phyloP scores from a whole-genome alignment of 2,113 vertebrate genomes.

The Pluvialis apricaria region DNA sequence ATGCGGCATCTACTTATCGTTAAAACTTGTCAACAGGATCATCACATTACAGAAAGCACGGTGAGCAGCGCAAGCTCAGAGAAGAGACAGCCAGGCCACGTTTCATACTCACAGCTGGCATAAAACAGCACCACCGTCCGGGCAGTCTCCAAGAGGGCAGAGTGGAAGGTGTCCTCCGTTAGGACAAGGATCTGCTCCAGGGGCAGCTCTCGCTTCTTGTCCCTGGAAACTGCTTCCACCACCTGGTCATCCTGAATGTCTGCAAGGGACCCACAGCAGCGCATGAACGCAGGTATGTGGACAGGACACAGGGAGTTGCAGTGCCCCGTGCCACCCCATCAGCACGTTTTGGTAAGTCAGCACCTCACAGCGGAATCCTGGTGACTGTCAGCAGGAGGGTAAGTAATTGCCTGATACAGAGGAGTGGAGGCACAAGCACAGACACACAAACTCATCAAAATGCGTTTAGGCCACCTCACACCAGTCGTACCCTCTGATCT shows the following conservation, averaged over 20 bases:
- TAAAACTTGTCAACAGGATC: background rate
- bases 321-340: background rate
- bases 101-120: constrained; percentile 83
- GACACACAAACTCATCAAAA: background rate
- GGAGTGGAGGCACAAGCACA: background rate
- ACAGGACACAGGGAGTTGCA: background rate
- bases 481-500: background rate
- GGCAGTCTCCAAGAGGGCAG: constrained; percentile 54
- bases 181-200: constrained; percentile 75
- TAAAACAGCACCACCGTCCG: constrained; percentile 86
- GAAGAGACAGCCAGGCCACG: background rate
- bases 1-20: background rate
- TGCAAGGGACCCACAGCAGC: constrained; percentile 17
- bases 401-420: accelerated
- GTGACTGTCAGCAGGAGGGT: background rate
- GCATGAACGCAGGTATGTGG: background rate
- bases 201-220: constrained; percentile 73
- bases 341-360: background rate
- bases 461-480: background rate
- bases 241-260: constrained; percentile 90
- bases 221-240: constrained; percentile 79
- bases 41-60: accelerated
- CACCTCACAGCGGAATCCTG: background rate
- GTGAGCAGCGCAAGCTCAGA: background rate
- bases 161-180: constrained; percentile 80